Base-by-base conservation (phyloP, 2,113 vertebrate species). In the Aptenodytes patagonicus region DNA sequence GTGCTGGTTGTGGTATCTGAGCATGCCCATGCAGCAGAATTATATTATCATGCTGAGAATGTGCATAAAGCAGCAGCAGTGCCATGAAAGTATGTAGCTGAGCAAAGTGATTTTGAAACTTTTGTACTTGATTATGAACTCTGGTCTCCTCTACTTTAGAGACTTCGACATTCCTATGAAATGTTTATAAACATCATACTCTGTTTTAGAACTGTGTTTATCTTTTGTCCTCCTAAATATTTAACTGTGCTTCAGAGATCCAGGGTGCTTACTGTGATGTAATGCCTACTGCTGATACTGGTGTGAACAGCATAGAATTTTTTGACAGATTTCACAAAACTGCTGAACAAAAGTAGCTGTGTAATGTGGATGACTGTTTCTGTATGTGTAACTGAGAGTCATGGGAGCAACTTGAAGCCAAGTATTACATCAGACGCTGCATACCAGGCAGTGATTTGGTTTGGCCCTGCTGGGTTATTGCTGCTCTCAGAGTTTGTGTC, bases 311-410 rank as follows among this genome's bases (percentile, higher is more conserved):
- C 38, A 18, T 9, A 80, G 62, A 69, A 17, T 92, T 88, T 95
- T 90, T 80, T 40, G 79, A 82, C 76, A 68, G 71, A 88, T 78
- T 86, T 86, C 68, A 81, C 77, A 75, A 72, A 93, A 75, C 65
- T 92, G 25, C 40, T 86, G 26, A 96, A 91, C 92, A 96, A 93
- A 93, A 89, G 85, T 93, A 79, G 54, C 90, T 95, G 72, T 90
- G 88, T 96, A 85, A 77, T 89, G 60, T 69, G 82, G 16, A 68
- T 71, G 64, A 66, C 55, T 94, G 77, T 95, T 94, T 85, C 79
- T 90, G 38, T 46, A 32, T 83, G 31, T 92, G 90, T 90, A 89
- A 90, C 80, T 84, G 72, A 84, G 85, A 93, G 94, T 96, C 95
- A 92, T 84, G 88, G 92, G 94, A 90, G 64, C 91, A 87, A 31